A percentile compares a stretch with the other conserved stretches of the same genome.
phyloP scores from a whole-genome alignment of 2,888 invertebrate species.

The Diplazon laetatorius region DNA sequence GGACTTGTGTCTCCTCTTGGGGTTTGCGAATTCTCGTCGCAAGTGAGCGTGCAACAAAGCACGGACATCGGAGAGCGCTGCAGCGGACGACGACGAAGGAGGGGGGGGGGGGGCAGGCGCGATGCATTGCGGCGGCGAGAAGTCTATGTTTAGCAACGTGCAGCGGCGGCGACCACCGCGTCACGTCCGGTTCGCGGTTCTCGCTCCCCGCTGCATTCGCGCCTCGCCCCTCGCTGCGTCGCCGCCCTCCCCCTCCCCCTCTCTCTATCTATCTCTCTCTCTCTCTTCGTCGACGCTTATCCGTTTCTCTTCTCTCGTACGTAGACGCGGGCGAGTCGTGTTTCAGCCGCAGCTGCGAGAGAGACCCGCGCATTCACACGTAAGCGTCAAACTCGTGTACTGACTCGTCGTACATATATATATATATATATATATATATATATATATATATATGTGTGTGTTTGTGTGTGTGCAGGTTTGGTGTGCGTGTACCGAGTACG shows the following conservation, averaged over 20 bases:
- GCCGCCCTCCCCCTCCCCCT: slow-evolving; percentile 4
- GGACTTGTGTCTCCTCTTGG: no score
- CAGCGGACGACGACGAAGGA: slow-evolving; percentile 64
- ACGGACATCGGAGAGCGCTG: slow-evolving; percentile 62
- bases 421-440: neutral
- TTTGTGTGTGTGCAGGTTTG: no score
- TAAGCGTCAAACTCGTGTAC: slow-evolving; percentile 14
- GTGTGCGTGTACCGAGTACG: neutral
- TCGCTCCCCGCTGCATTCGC: slow-evolving; percentile 23
- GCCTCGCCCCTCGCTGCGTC: slow-evolving; percentile 3
- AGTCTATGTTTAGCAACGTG: slow-evolving; percentile 77
- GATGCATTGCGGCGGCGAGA: slow-evolving; percentile 65
- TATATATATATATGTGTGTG: no score
- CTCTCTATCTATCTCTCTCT: slow-evolving; percentile 7
- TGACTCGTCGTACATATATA: slow-evolving; percentile 6
- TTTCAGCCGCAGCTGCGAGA: slow-evolving; percentile 27
- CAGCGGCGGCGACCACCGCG: slow-evolving; percentile 65
- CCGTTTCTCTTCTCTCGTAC: neutral
- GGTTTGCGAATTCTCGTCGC: no score
- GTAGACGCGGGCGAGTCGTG: neutral
- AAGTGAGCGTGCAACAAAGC: slow-evolving; percentile 32
- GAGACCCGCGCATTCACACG: slow-evolving; percentile 27
- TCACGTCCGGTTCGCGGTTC: slow-evolving; percentile 78
- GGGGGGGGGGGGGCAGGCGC: no score
- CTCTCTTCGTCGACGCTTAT: slow-evolving; percentile 21